Base-by-base conservation (phyloP, 1,140 invertebrate genomes). In the Drosophila setifemur region DNA sequence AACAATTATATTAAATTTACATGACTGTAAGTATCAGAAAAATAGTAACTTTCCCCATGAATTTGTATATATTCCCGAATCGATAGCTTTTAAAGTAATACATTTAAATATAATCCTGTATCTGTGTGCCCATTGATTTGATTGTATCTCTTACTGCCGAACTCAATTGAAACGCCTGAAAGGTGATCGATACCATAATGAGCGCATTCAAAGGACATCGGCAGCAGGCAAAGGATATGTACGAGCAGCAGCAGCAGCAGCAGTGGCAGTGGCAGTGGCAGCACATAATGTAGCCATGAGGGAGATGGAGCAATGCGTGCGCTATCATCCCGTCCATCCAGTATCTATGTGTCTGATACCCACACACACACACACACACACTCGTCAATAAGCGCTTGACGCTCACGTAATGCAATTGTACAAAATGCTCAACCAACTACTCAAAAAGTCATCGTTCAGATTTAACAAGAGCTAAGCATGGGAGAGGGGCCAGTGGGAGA, bases 361-460 rank as follows among this genome's bases (percentile, higher is more conserved):
- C 55, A 47, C 49, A 31, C 23, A 33, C 19, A 23, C 12, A 9
- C 31, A 45, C 37, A 43, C 12, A 23, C 44, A 29, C 3, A 21
- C 16, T 4, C 2, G 3, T 49, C 16, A 35, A 57, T 12, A 50
- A 48, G 63, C 63, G 31, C 7, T 67, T 33, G 61, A 67, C 37
- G 60, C 28, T 71, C 60, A 66, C 53, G 72, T 88, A 88, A 88
- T 88, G 73, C 78, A 83, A 88, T 88, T 88, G 87, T 85, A 76
- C 72, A 70, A 88, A 88, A 88, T 81, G 85, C 69, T 88, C 64
- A 88, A 53, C 68, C 78, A 88, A 88, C 85, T 85, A 79, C 83
- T 88, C 85, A 88, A 88, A 88, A 88, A 88, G 83, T 88, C 83
- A 88, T 83, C 85, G 83, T 88, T 88, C 83, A 88, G 78, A 83